Percentiles rank a stretch among this genome's conserved stretches.
These are phyloP conservation scores for Okamejei kenojei DNA, from an alignment of 2,797 vertebrate genomes.

Conservation along the genomic window DNA sequence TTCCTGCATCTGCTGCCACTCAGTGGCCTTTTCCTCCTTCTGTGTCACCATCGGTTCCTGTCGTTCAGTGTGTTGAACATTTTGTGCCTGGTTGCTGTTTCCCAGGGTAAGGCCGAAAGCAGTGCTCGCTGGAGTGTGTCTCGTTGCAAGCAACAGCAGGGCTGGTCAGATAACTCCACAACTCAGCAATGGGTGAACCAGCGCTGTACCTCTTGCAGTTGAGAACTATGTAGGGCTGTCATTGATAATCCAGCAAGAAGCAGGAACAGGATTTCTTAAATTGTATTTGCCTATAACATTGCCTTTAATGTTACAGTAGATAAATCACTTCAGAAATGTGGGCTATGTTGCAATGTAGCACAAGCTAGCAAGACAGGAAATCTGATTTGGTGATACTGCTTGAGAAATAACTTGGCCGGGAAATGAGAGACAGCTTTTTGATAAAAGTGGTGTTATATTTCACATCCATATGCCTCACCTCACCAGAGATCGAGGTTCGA, in stretches of 20 bases:
- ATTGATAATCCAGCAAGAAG: background rate
- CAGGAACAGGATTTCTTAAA: background rate
- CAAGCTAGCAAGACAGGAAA: background rate
- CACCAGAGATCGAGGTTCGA: no score
- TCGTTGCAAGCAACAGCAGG: background rate
- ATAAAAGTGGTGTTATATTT: background rate
- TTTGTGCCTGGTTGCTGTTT: background rate
- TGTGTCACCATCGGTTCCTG: background rate
- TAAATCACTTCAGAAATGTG: background rate
- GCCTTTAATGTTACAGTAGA: no score
- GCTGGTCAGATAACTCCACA: background rate
- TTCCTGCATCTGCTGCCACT: background rate
- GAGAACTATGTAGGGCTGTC: background rate
- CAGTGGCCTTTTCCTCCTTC: background rate
- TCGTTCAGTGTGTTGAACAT: no score
- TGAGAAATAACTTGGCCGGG: background rate
- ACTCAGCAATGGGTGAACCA: background rate
- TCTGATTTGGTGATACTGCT: background rate
- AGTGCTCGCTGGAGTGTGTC: no score
- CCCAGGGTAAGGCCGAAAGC: background rate
- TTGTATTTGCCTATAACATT: background rate
- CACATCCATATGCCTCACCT: background rate
- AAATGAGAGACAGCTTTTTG: background rate
- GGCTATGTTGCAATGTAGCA: background rate
- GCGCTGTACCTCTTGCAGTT: background rate